phyloP scores from a whole-genome alignment of 2,113 vertebrate genomes.

The Paedocypris sp. region DNA sequence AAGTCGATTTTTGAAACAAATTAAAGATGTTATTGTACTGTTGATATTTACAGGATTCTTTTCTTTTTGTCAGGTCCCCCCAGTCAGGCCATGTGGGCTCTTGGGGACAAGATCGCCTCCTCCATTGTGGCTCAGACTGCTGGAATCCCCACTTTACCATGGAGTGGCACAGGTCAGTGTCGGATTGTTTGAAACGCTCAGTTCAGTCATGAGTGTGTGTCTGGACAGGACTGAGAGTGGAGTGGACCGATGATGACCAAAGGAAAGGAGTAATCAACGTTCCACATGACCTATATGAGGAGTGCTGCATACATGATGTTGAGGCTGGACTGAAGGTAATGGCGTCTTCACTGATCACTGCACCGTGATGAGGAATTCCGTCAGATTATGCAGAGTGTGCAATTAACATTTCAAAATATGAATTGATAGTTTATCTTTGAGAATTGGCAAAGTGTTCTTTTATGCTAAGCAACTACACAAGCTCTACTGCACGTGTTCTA shows the following conservation, averaged over 20 bases:
- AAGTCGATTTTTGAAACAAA: too few relatives aligned
- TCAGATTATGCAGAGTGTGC: too few relatives aligned
- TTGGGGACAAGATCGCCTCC: slow-evolving; percentile 97
- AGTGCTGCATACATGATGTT: slow-evolving; percentile 81
- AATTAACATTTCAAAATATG: too few relatives aligned
- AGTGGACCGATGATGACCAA: slow-evolving; percentile 82
- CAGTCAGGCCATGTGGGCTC: slow-evolving; percentile 97
- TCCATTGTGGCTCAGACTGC: slow-evolving; percentile 97
- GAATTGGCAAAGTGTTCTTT: too few relatives aligned
- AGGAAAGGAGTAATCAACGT: slow-evolving; percentile 79
- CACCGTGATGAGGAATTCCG: too few relatives aligned
- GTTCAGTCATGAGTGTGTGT: not conserved
- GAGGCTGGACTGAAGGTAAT: slow-evolving; percentile 85
- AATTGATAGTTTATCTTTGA: too few relatives aligned
- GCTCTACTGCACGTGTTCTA: too few relatives aligned
- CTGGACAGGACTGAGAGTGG: slow-evolving; percentile 74
- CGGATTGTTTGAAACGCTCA: not conserved
- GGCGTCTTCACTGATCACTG: too few relatives aligned
- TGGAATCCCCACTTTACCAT: slow-evolving; percentile 92
- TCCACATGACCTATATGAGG: slow-evolving; percentile 79
- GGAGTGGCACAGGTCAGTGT: slow-evolving; percentile 82
- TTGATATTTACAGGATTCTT: not conserved
- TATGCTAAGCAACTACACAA: not conserved
- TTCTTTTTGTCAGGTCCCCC: slow-evolving; percentile 72
- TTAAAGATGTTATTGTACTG: not conserved